Evolutionary conservation across 2,113 vertebrate genomes (phyloP).

Genomic region (Gavialis gangeticus): DNA sequence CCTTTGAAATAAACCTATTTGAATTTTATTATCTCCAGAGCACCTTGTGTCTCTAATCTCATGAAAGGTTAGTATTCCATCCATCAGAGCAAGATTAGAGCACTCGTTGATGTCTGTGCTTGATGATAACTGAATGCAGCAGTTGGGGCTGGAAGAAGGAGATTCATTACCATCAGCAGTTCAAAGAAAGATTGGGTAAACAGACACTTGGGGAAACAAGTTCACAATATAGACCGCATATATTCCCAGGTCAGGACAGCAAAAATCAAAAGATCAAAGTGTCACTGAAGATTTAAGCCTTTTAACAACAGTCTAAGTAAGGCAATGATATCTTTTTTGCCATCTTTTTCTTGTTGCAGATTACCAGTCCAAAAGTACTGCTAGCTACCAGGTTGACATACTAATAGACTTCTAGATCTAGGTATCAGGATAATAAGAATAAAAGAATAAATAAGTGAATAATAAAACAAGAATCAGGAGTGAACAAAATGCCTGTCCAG

Average conservation of each 20-base stretch:
- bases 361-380: neutral
- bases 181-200: constrained; percentile 44
- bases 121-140: constrained; percentile 77
- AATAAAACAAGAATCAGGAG: neutral
- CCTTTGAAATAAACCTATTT: constrained; percentile 87
- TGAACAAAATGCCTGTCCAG: neutral
- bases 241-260: neutral
- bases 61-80: constrained; percentile 83
- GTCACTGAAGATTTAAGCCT: neutral
- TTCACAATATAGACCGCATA: neutral
- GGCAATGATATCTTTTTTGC: neutral
- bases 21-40: constrained; percentile 86
- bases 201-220: neutral
- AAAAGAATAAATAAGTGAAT: neutral
- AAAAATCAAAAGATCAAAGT: constrained; percentile 20
- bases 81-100: constrained; percentile 83
- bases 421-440: neutral
- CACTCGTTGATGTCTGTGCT: constrained; percentile 73
- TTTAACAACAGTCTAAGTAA: constrained; percentile 13
- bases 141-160: constrained; percentile 56
- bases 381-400: neutral
- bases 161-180: constrained; percentile 73
- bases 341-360: neutral
- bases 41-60: constrained; percentile 84
- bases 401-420: neutral